Evolutionary conservation across 1,140 invertebrate genomes (phyloP).

Genomic region (Hypsibius dujardini): DNA sequence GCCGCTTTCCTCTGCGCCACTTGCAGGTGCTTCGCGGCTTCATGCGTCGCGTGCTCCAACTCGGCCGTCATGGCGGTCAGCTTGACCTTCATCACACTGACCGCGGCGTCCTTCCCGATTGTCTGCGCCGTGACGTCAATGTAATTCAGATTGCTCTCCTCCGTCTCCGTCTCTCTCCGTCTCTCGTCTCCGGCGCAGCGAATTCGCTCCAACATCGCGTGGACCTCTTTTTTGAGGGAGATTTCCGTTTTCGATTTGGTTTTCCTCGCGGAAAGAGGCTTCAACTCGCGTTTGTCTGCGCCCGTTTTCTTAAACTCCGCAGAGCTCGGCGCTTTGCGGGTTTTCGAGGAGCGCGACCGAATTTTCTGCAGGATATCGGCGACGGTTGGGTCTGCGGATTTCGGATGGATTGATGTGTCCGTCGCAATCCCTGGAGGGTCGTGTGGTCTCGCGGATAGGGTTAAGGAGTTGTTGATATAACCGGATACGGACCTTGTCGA

Average conservation of each 20-base stretch:
- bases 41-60: not conserved
- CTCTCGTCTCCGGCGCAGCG: not conserved
- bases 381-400: no score
- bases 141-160: not conserved
- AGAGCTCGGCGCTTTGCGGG: not conserved
- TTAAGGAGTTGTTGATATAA: not conserved
- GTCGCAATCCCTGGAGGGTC: not conserved
- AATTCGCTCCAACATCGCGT: not conserved
- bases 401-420: no score
- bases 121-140: not conserved
- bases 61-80: not conserved
- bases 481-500: not conserved
- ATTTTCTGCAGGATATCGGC: no score
- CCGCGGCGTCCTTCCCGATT: not conserved
- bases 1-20: not conserved
- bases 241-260: not conserved
- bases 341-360: no score
- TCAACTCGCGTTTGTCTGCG: not conserved
- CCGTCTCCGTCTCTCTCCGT: not conserved
- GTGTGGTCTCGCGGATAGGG: not conserved
- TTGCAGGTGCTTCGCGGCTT: not conserved
- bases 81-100: not conserved
- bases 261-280: not conserved
- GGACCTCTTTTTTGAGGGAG: not conserved
- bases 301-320: not conserved